A percentile compares a stretch with the other conserved stretches of the same genome.
These are phyloP conservation scores for Metopolophium dirhodum DNA, from an alignment of 1,140 invertebrate species.

Conservation along the genomic window DNA sequence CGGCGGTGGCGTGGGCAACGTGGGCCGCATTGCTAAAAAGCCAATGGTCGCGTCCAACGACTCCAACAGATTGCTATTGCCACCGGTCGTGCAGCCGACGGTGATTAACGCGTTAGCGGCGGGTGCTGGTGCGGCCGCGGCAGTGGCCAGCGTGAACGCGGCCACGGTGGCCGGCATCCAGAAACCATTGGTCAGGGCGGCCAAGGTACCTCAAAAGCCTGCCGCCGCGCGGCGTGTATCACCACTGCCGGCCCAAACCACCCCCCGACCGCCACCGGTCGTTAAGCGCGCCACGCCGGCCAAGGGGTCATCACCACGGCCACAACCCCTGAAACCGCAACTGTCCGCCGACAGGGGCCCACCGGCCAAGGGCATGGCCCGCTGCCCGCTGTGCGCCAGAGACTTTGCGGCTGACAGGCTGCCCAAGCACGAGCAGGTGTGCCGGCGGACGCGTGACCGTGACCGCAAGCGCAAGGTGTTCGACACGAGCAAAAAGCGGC, in stretches of 20 bases:
- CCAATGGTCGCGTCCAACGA: neutral
- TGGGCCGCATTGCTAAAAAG: neutral
- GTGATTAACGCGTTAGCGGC: constrained; percentile 4
- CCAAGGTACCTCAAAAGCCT: neutral
- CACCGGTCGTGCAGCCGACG: constrained; percentile 39
- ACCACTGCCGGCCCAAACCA: neutral
- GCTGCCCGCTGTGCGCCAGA: constrained; percentile 65
- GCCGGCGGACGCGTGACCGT: constrained; percentile 74
- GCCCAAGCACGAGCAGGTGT: constrained; percentile 81
- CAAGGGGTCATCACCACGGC: neutral
- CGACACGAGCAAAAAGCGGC: constrained; percentile 82
- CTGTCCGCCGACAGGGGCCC: constrained; percentile 9
- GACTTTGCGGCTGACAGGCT: constrained; percentile 82
- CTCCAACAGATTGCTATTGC: constrained; percentile 6
- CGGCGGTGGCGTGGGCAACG: neutral
- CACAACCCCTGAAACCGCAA: neutral
- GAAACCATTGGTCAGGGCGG: neutral
- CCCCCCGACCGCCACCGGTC: neutral
- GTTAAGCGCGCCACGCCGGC: neutral
- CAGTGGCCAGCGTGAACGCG: neutral
- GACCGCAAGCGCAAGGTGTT: constrained; percentile 85
- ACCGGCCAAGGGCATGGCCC: constrained; percentile 55
- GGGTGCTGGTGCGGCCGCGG: neutral
- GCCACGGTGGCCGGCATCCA: neutral
- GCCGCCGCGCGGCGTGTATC: neutral